Evolutionary conservation across 2,888 invertebrate species (phyloP), one percentile per base, ranked within the genome.

Genomic region (Ochropleura plecta): DNA sequence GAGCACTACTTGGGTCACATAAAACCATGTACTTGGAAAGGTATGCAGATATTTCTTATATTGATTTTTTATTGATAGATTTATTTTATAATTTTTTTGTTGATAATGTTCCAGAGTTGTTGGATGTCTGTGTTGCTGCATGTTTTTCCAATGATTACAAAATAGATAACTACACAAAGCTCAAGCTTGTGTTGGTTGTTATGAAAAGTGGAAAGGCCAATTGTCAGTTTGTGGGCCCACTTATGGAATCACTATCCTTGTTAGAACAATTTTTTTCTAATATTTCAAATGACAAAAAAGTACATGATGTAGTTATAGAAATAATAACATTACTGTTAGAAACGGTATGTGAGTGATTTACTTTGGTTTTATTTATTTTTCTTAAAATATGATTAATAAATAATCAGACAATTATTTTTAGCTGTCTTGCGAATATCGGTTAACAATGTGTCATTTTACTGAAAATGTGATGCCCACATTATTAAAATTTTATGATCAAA

Each of bases 1-100:
- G 93, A 96, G 77, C 89, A 95, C 86, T 97, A 97, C 88, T 93
- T 97, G 85, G 94, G 95, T 6, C 91, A 92, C 76, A 96, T 97
- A 66, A 91, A 94, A 63, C 93, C 94, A 51, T 89, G 94, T 65
- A 93, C 96, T 75, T 98, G 97, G 97, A 95, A 95, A 91, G 97
- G 97, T 97, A 92, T 75, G 83, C 74, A 42, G 10, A 30, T 70
- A 65, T 6, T 55, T 48, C 0, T 40, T 16, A 62, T 62, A 64
- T 40, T 66, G 6, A 9, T 53, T 6, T 9, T 44, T n/a, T 5
- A 8, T 65, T 40, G 14, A 4, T 75, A n/a, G 9, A 60, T 42
- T 40, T 62, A 40, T 51, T 57, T 30, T 59, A 1, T 48, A 8
- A 2, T 6, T 42, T 66, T 63, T 53, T 65, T 72, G n/a, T 55